Percentiles rank a stretch among this genome's conserved stretches.
These are phyloP conservation scores for Vulpes vulpes DNA, from an alignment of 2,113 vertebrate genomes.

Conservation along the genomic window DNA sequence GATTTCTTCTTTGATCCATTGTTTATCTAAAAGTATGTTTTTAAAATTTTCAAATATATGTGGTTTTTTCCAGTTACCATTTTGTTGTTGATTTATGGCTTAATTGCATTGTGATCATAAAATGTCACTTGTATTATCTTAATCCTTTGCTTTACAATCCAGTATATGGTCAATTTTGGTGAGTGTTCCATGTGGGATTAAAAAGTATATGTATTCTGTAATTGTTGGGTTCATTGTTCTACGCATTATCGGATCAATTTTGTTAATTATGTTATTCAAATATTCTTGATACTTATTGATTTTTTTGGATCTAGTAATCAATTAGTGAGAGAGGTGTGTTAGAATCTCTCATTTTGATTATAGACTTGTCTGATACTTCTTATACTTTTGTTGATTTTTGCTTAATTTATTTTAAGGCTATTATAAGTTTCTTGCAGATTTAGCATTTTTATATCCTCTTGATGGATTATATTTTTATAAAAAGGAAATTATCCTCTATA, in stretches of 20 bases:
- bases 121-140: slow-evolving; percentile 54
- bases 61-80: slow-evolving; percentile 18
- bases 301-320: slow-evolving; percentile 32
- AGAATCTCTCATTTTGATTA: slow-evolving; percentile 23
- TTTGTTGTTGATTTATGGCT: slow-evolving; percentile 57
- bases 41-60: neutral
- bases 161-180: slow-evolving; percentile 44
- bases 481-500: neutral
- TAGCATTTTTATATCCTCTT: neutral
- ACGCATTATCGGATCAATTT: neutral
- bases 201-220: slow-evolving; percentile 10
- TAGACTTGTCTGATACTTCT: slow-evolving; percentile 40
- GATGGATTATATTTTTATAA: neutral
- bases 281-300: neutral
- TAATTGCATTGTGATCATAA: slow-evolving; percentile 36
- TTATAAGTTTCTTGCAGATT: slow-evolving; percentile 21
- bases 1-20: slow-evolving; percentile 42
- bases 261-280: slow-evolving; percentile 26
- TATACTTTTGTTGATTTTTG: slow-evolving; percentile 43
- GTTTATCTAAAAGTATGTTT: slow-evolving; percentile 50
- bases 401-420: slow-evolving; percentile 43
- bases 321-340: neutral
- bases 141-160: slow-evolving; percentile 21
- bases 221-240: neutral
- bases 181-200: slow-evolving; percentile 20